phyloP scores from a whole-genome alignment of 2,888 invertebrate genomes.

The Diplolepis rosae region DNA sequence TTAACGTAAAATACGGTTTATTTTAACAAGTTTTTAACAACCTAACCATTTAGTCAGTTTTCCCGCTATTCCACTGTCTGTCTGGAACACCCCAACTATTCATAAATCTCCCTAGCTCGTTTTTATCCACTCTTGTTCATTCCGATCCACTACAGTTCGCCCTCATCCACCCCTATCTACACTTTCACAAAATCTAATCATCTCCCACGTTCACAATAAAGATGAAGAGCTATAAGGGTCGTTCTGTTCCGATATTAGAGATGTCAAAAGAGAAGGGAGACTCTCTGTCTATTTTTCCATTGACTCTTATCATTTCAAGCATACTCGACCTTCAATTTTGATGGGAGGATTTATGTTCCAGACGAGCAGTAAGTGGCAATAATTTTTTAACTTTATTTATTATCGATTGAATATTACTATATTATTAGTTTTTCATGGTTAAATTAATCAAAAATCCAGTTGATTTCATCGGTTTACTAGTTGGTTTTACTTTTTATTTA shows the following conservation, averaged over 20 bases:
- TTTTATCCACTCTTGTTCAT: slow-evolving; percentile 12
- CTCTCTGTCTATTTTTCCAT: background rate
- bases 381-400: too few species aligned
- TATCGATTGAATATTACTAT: too few species aligned
- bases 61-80: background rate
- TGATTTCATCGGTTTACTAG: too few species aligned
- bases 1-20: background rate
- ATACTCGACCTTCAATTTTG: background rate
- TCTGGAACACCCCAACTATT: background rate
- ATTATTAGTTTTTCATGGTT: too few species aligned
- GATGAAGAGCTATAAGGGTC: background rate
- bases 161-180: slow-evolving; percentile 3
- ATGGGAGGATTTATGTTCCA: background rate
- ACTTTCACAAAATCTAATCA: slow-evolving; percentile 21
- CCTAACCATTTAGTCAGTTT: background rate
- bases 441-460: too few species aligned
- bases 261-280: background rate
- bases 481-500: too few species aligned
- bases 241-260: slow-evolving; percentile 3
- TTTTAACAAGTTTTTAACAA: slow-evolving; percentile 2
- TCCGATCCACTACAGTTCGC: background rate
- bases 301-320: background rate
- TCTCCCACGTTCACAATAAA: slow-evolving; percentile 16
- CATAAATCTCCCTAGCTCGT: background rate
- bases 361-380: too few species aligned